Conservation (phyloP, 2,797 vertebrate genomes). For the Danio choprae region DNA sequence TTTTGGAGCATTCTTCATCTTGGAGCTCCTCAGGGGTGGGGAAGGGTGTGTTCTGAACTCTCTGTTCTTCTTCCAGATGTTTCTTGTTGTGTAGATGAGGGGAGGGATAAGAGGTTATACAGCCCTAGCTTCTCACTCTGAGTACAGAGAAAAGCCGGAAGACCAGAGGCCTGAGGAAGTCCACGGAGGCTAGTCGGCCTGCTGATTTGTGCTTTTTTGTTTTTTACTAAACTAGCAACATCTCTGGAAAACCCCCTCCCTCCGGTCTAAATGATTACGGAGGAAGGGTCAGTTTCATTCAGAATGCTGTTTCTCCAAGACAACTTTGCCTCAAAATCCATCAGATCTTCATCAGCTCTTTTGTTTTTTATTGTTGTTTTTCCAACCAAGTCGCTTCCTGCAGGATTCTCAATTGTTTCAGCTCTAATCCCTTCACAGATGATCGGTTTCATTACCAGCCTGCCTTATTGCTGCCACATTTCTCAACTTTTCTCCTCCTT, state of each 20-base stretch:
- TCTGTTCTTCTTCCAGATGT: constrained; percentile 82
- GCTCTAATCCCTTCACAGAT: constrained; percentile 55
- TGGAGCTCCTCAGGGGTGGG: constrained; percentile 70
- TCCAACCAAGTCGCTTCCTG: constrained; percentile 31
- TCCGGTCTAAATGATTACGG: background rate
- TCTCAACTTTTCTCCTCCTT: constrained; percentile 54
- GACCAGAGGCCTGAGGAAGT: constrained; percentile 47
- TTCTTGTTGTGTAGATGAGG: constrained; percentile 76
- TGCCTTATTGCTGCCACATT: constrained; percentile 48
- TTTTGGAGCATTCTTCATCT: constrained; percentile 62
- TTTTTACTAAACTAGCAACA: constrained; percentile 27
- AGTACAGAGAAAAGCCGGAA: constrained; percentile 57
- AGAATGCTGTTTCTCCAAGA: background rate
- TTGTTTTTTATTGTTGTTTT: constrained; percentile 32
- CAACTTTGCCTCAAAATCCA: background rate
- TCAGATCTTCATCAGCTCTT: constrained; percentile 11
- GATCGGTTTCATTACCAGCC: constrained; percentile 58
- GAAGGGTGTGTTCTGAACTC: constrained; percentile 72
- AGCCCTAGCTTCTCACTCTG: constrained; percentile 55
- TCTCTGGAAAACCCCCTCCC: background rate
- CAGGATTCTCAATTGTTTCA: constrained; percentile 48
- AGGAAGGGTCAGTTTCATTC: constrained; percentile 10
- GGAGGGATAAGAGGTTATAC: constrained; percentile 67
- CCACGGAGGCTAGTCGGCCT: background rate
- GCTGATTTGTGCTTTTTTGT: constrained; percentile 13